Evolutionary conservation across 2,888 invertebrate species (phyloP), one percentile per base, ranked within the genome.

Genomic region (Amiota communis): DNA sequence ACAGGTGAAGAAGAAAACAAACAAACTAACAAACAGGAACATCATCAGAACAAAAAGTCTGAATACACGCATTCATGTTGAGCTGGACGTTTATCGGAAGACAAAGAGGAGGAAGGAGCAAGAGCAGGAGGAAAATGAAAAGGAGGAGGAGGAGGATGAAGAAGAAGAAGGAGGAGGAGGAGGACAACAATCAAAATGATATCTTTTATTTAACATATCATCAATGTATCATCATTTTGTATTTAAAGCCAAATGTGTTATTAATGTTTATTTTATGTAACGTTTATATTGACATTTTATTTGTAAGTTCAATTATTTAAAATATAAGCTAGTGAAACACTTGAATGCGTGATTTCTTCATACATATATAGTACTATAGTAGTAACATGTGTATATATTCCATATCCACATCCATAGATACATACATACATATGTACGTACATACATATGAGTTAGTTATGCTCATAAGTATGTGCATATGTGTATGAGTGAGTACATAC

Each of bases 211-310:
- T 72, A 71, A n/a, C n/a, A n/a, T n/a, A n/a, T 75, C 75, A 75
- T 78, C 13, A 46, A 63, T 46, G 46, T 81, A 72, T 75, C 75
- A 77, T 74, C 73, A 72, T 75, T 82, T 82, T 80, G 73, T 80
- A 81, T 80, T 84, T 87, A 87, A 88, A 88, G 88, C 89, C 89
- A 89, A 89, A 89, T 89, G 89, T 89, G 88, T 89, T 89, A 88
- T 82, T 65, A 78, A 80, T 85, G 80, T 84, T 84, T 80, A 70
- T 85, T n/a, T n/a, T 82, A 79, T 82, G 69, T 85, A 53, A 53
- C 15, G 53, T 83, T 80, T 81, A 80, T 86, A 86, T 77, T 74
- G 73, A 76, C 73, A 77, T 74, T 67, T 61, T 75, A 75, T 90
- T 69, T 36, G 36, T 36, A 36, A 36, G 36, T 36, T 36, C 36